These are phyloP conservation scores for Elaphurus davidianus DNA, from an alignment of 2,113 vertebrate species.

Conservation along the genomic window DNA sequence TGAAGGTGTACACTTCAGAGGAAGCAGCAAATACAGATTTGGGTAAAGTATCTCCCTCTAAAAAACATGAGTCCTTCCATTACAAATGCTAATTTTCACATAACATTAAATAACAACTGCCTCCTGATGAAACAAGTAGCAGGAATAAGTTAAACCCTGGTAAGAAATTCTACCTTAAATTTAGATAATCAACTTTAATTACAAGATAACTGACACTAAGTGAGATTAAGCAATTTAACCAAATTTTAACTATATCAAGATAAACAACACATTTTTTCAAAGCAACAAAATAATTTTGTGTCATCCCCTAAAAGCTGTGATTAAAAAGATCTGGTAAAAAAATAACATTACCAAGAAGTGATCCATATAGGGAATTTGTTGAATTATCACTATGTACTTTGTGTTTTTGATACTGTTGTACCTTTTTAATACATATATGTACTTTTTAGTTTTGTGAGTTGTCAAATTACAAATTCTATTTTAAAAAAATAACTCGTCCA, in stretches of 20 bases:
- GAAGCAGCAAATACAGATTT: background rate
- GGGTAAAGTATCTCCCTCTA: slow-evolving; percentile 2
- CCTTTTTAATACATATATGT: background rate
- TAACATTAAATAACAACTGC: background rate
- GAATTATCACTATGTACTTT: background rate
- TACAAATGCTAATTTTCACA: background rate
- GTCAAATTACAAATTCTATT: background rate
- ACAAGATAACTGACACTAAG: background rate
- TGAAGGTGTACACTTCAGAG: background rate
- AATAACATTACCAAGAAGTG: background rate
- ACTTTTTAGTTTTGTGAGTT: background rate
- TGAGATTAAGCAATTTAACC: background rate
- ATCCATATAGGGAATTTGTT: background rate
- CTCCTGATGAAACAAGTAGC: background rate
- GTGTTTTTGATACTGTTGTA: background rate
- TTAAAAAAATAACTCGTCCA: background rate
- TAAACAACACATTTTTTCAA: background rate
- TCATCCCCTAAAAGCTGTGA: background rate
- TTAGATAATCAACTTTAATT: background rate
- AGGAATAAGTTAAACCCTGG: background rate
- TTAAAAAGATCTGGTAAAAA: background rate
- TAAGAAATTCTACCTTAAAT: background rate
- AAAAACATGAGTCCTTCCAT: background rate
- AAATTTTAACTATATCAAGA: background rate
- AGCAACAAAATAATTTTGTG: background rate